Evolutionary conservation across 2,888 invertebrate genomes (phyloP), one percentile per base, ranked within the genome.

Genomic region (Watsonalla binaria): DNA sequence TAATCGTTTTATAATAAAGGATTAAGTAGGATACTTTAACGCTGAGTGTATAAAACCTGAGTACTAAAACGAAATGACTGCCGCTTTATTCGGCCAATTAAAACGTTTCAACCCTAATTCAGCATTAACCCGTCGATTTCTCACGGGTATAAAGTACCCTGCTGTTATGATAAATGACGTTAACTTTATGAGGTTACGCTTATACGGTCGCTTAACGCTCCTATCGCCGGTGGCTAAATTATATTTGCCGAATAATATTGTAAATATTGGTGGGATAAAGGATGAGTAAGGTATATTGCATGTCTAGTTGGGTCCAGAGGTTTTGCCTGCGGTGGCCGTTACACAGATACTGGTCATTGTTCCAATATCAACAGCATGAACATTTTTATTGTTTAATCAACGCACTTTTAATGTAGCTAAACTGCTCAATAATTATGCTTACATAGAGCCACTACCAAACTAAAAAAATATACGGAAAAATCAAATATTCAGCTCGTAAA

Each of bases 51-150:
- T 49, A 48, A 56, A 57, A 54, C 51, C 55, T 53, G 53, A 53
- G 52, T 58, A 48, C 47, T 59, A 54, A 59, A 58, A 54, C 56
- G 46, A 56, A 52, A 55, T 51, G 45, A 52, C 54, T 53, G 42
- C 54, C 59, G 15, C 53, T 61, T 60, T 52, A 54, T 58, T 56
- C 54, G 62, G 62, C 63, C 65, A 63, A 65, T 68, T 66, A 66
- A 64, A 65, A 62, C 60, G 54, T 51, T 53, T 52, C 54, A 53
- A 53, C 60, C 62, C 58, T 61, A 60, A 66, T 56, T 63, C 53
- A 45, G 57, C 53, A 60, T 57, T 61, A 60, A 60, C 62, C 59
- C 63, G 63, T 64, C 65, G 59, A 65, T 64, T 65, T 61, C 62
- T 59, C 60, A 56, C 56, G 61, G 56, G 48, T 58, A 55, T 55